These are phyloP conservation scores for Pseudobourletiella spinata DNA, from an alignment of 1,140 invertebrate genomes.

Conservation along the genomic window DNA sequence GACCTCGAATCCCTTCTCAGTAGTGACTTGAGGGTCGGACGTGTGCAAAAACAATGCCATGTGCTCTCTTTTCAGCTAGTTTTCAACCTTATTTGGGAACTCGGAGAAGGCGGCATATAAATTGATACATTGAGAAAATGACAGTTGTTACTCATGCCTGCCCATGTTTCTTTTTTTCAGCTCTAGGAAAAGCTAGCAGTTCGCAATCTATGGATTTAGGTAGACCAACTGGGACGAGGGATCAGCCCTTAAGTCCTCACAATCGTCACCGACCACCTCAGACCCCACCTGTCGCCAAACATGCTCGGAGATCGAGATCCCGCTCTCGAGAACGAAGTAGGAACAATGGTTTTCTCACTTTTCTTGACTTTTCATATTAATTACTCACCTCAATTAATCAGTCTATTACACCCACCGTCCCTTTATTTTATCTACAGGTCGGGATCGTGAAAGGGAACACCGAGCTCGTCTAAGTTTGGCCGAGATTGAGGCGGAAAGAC, in stretches of 20 bases:
- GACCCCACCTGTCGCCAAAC: not conserved
- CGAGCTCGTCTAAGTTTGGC: not conserved
- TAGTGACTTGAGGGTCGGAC: not conserved
- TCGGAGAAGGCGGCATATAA: not conserved
- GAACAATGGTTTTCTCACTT: not conserved
- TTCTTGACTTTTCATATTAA: not conserved
- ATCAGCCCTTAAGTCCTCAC: no score
- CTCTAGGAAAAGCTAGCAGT: not conserved
- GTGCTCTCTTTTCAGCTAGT: not conserved
- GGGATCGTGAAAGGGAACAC: conserved; percentile 8
- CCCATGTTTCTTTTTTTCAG: not conserved
- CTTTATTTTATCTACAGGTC: no score
- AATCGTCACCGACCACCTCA: no score
- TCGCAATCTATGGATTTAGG: not conserved
- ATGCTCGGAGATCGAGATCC: not conserved
- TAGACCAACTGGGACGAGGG: no score
- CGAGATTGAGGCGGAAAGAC: not conserved
- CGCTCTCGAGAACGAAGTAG: not conserved
- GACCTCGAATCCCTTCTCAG: not conserved
- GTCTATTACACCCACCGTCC: no score
- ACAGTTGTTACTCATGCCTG: not conserved
- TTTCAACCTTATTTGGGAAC: not conserved
- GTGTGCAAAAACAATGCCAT: not conserved
- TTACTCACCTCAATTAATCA: not conserved
- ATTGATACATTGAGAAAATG: no score